Base-by-base conservation (phyloP, 2,113 vertebrate genomes). In the Eretmodus cyanostictus region DNA sequence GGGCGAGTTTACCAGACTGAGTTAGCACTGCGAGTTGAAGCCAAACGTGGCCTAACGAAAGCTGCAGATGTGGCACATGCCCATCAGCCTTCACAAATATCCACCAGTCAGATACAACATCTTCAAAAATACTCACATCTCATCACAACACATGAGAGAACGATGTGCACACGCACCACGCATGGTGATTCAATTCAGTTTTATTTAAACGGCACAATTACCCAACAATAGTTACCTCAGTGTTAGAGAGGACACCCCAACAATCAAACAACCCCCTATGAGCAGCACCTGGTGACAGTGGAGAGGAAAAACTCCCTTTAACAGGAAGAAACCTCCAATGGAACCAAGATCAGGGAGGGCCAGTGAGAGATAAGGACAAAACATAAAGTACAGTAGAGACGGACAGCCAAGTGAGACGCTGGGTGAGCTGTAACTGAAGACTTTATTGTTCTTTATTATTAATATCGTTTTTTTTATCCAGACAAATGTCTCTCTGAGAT, bases 401-500 rank as follows among this genome's bases (percentile, higher is more conserved):
- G 1, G 8, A 31, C 27, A 61, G 57, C 55, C 24, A 59, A 55
- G 53, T 0, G 53, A 24, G 11, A 55, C 11, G 2, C 57, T 9
- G 57, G 27, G 27, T 10, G 57, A 31, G 57, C 27, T 61, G 27
- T 17, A 61, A 61, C 57, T 6, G 27, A 61, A 17, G 0, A 31
- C 57, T 61, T 34, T 59, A 59, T 1, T 29, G 24, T 59, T 57
- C 22, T 27, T 57, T 57, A 57, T 27, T 27, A 27, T 57, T 16
- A 29, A 14, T 59, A 1, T 29, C 0, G 1, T 2, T 59, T 0
- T 0, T 59, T 29, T 59, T 59, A 59, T 59, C 24, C 55, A 59
- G 8, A 29, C 55, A 59, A 59, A 57, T 4, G 1, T 14, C 7
- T 57, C 24, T 27, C 54, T 29, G 54, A 57, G 54, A 57, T 57